Base-by-base conservation (phyloP, 2,113 vertebrate genomes). In the Atherinomorus stipes region DNA sequence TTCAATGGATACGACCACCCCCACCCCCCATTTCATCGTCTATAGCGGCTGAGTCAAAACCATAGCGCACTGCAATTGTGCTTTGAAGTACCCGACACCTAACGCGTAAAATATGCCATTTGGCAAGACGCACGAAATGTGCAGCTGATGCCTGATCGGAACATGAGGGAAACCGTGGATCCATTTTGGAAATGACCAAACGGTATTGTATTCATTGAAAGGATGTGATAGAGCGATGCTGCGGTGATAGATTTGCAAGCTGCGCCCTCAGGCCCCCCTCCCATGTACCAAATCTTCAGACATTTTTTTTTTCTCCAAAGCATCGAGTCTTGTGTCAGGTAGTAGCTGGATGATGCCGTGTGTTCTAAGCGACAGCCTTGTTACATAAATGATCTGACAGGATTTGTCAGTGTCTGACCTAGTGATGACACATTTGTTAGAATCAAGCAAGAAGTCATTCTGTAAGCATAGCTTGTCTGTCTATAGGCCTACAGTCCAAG, bases 381-480 rank as follows among this genome's bases (percentile, higher is more conserved):
- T 90, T 89, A 89, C 71, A 74, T 90, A 90, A 89, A 89, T 84
- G 76, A 89, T 83, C 50, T 86, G 86, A 88, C 75, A 71, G 81
- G 78, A 85, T 88, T 91, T 86, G 85, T 72, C 81, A 85, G 84
- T 59, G 68, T 74, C 72, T 88, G 87, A 89, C 87, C 87, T 50
- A 81, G 52, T 70, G 86, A 84, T 88, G 89, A 89, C 88, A 91
- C 77, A 76, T 85, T 88, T 85, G 77, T 71, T 80, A 75, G 65
- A 84, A 84, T 80, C 78, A 78, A 71, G 84, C 71, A 82, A 83
- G 74, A 85, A 89, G 76, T 83, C 81, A 67, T 74, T 85, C 70
- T 84, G 62, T 73, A 60, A 84, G 64, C 61, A 22, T 11, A 73
- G 59, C 51, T 37, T 49, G 69, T 71, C 31, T 81, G 51, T 79